phyloP scores from a whole-genome alignment of 2,888 invertebrate genomes.

The Branchellion lobata region DNA sequence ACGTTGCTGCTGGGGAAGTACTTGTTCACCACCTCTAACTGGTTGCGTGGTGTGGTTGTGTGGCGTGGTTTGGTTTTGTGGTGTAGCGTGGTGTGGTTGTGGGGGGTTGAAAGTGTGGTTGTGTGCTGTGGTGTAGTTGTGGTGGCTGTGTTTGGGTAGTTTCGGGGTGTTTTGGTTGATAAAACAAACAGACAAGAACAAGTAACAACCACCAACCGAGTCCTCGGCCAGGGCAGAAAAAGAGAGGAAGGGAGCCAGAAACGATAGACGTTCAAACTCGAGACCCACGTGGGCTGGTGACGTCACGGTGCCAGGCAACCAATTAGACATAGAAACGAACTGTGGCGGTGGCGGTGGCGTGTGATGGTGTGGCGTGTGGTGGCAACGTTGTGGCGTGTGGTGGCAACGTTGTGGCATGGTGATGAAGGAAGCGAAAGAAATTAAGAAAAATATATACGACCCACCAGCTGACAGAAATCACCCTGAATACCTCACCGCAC shows the following conservation, averaged over 20 bases:
- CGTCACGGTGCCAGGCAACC: slow-evolving; percentile 52
- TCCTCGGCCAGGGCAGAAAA: slow-evolving; percentile 91
- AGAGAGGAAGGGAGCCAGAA: slow-evolving; percentile 85
- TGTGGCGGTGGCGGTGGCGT: not conserved
- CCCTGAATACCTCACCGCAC: not conserved
- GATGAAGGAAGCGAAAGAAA: not conserved
- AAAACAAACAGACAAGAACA: too few relatives aligned
- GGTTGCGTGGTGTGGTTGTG: not conserved
- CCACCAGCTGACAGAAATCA: too few relatives aligned
- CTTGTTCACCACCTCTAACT: slow-evolving; percentile 74
- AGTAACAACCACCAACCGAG: not conserved
- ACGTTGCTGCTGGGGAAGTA: slow-evolving; percentile 65
- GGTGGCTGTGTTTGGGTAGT: not conserved
- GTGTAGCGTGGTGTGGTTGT: not conserved
- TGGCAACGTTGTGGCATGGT: too few relatives aligned
- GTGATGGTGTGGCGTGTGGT: not conserved
- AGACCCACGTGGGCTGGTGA: slow-evolving; percentile 68
- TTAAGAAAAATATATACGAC: too few relatives aligned
- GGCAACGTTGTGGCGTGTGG: not conserved
- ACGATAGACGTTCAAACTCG: slow-evolving; percentile 81
- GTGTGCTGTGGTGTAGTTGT: not conserved
- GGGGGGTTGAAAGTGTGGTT: not conserved
- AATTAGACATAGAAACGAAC: not conserved
- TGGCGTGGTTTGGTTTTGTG: not conserved
- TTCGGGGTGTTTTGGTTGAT: too few relatives aligned